Percentiles rank a stretch among this genome's conserved stretches.
These are phyloP conservation scores for Avahi laniger DNA, from an alignment of 2,797 vertebrate species.

Conservation along the genomic window DNA sequence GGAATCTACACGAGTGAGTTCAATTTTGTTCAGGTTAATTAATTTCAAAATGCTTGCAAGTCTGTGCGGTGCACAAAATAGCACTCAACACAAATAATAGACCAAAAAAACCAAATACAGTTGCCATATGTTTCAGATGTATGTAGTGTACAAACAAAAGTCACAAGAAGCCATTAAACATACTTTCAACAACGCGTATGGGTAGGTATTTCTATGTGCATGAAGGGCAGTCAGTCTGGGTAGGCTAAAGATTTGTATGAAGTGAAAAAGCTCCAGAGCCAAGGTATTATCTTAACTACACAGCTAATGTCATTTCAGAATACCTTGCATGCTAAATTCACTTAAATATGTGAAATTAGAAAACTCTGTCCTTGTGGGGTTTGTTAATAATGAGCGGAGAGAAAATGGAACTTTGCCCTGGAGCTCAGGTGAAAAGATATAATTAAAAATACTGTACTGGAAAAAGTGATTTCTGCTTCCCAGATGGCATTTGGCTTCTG, in stretches of 20 bases:
- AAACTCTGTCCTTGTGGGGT: conserved; percentile 60
- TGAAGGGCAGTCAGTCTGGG: neutral
- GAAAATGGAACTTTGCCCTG: conserved; percentile 73
- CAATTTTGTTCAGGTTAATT: conserved; percentile 66
- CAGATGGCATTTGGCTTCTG: conserved; percentile 55
- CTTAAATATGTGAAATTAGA: conserved; percentile 74
- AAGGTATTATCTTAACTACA: conserved; percentile 50
- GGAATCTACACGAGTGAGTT: conserved; percentile 35
- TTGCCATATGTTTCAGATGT: neutral
- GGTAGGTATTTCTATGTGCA: neutral
- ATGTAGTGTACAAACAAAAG: neutral
- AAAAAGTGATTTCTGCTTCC: conserved; percentile 62
- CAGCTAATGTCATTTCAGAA: conserved; percentile 59
- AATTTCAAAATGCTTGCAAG: conserved; percentile 56
- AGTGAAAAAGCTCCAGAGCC: conserved; percentile 38
- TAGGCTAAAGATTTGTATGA: neutral
- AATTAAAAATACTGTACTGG: conserved; percentile 74
- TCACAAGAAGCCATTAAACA: neutral
- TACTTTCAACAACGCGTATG: neutral
- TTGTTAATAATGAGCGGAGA: conserved; percentile 71
- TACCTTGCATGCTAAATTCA: conserved; percentile 61
- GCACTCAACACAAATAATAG: neutral
- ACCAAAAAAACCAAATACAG: neutral
- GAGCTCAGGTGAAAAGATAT: conserved; percentile 74
- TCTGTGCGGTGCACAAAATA: neutral